Evolutionary conservation across 1,140 invertebrate species (phyloP).

Genomic region (Atta colombica): DNA sequence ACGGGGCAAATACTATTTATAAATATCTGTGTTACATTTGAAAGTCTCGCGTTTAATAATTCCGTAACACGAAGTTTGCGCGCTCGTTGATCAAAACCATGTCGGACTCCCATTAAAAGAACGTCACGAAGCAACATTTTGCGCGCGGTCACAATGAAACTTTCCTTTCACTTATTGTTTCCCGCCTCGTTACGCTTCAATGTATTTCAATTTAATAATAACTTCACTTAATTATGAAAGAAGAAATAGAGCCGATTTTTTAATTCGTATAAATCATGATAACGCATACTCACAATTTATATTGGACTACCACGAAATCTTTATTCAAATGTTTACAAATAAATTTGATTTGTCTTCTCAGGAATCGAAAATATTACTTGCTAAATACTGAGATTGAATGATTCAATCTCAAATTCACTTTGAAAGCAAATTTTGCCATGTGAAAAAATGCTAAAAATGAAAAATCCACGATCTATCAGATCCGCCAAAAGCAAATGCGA

Average conservation of each 20-base stretch:
- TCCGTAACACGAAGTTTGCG: neutral
- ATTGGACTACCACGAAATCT: neutral
- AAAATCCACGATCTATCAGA: neutral
- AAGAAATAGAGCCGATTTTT: neutral
- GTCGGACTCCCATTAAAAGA: neutral
- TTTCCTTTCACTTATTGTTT: constrained; percentile 1
- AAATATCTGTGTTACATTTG: neutral
- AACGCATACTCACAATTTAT: neutral
- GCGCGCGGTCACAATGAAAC: constrained; percentile 6
- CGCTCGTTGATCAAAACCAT: neutral
- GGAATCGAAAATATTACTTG: neutral
- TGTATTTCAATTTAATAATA: neutral
- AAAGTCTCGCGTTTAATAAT: neutral
- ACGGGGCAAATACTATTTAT: neutral
- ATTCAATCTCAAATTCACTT: constrained; percentile 18
- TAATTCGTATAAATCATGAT: neutral
- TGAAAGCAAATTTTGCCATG: neutral
- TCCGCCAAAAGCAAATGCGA: neutral
- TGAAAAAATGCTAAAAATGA: neutral
- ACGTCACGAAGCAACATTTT: constrained; percentile 3
- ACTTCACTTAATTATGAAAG: neutral
- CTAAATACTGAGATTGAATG: neutral
- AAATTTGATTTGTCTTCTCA: neutral
- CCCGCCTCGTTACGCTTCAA: neutral
- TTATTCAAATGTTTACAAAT: neutral